Base-by-base conservation (phyloP, 2,797 vertebrate species). In the Peromyscus eremicus region DNA sequence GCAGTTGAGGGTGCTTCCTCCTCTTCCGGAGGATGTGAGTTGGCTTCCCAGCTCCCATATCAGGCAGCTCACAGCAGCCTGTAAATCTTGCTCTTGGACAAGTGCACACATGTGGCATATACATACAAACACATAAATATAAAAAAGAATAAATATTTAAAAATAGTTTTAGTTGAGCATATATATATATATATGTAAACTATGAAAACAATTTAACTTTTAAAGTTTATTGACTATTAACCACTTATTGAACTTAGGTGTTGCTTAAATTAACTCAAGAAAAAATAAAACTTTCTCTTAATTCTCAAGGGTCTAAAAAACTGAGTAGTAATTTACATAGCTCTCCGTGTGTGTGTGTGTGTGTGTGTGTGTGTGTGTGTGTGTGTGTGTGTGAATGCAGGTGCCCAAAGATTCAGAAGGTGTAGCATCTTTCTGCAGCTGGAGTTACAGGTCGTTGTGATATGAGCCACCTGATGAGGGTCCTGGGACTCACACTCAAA, bases 241-340 rank as follows among this genome's bases (percentile, higher is more conserved):
- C 83, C 34, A 79, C 40, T 84, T 94, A 88, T n/a, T 40, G 25
- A 94, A 16, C 11, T 89, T 17, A 4, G 40, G 12, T 11, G 40
- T 70, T 91, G 81, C 66, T 55, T 81, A 94, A 79, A 52, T 60
- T 83, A 29, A 89, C n/a, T 94, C 76, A 83, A 46, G 60, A 91
- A 95, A 95, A 96, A 73, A 12, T 62, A 77, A 64, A 46, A 37
- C 60, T 66, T 23, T 27, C 40, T 25, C n/a, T 80, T 23, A 7
- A 43, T 96, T 92, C 64, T 92, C 27, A 37, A 93, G 32, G 17
- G 62, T 16, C 57, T 88, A 14, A 91, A 79, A 82, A 79, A 71
- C 34, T 60, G n/a, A 60, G 81, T 92, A 88, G 66, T 88, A 34
- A n/a, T 88, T 40, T 86, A 68, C 13, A 37, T 55, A 66, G 79